Evolutionary conservation across 1,140 invertebrate species (phyloP), one percentile per base, ranked within the genome.

Genomic region (Sarcophaga bullata): DNA sequence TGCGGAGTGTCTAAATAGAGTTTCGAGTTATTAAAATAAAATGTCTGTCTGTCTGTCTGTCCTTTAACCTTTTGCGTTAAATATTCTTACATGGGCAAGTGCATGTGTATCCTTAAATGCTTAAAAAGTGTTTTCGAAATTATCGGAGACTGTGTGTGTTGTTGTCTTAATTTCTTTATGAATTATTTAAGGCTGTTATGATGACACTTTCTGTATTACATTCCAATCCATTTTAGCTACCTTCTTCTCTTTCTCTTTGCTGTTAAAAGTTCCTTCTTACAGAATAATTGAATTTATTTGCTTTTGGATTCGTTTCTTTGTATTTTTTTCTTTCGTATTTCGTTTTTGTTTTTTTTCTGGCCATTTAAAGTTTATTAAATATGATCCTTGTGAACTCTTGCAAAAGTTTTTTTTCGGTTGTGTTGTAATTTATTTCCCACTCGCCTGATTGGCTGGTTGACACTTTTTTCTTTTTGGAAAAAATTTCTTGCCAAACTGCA

Each of bases 1-100:
- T 37, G 25, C 25, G 4, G 25, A 37, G 25, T 37, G 25, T 72
- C 81, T 75, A 83, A 83, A 81, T 83, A 17, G 58, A 52, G 75
- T 81, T 76, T 80, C 17, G 17, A 68, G n/a, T 19, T 68, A 68
- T 68, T 68, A 68, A 68, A 19, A 68, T 68, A 19, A 37, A 68
- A 68, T 68, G 62, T 68, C 62, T 17, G 19, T 9, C 7, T 17
- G n/a, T 7, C 7, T 6, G 13, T 6, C 15, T n/a, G 13, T 58
- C 54, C 13, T 58, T 13, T 58, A 37, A 13, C 54, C n/a, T 58
- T 58, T n/a, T 58, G 6, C 6, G 54, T 15, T 37, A 37, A 37
- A 58, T 58, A 13, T 58, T 6, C 58, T 68, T 25, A 68, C 17
- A 68, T 6, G 19, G 9, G 19, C 15, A 68, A 68, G 8, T 68